Evolutionary conservation across 2,797 vertebrate species (phyloP), one percentile per base, ranked within the genome.

Genomic region (Sebastes diaconus): DNA sequence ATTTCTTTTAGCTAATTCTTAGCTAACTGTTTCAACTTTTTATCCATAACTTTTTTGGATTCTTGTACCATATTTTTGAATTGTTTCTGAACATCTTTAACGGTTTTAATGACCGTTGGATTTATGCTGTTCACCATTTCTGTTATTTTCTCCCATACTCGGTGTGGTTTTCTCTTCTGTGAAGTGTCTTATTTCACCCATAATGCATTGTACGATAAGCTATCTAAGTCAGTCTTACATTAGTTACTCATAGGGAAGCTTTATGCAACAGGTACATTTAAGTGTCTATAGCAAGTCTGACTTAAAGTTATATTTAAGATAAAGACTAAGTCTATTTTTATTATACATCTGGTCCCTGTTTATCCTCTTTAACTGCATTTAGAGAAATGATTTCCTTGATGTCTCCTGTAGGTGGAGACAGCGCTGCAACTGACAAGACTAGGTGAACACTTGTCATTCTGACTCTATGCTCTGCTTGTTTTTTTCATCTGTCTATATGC

Each of bases 361-460:
- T 25, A 11, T 75, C 18, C 18, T 54, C 22, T 80, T 2, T 20
- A 36, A 59, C 12, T 57, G 67, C 4, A 55, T 42, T 36, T n/a
- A 20, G 6, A 46, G 52, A 67, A 78, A 42, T 27, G 0, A 13
- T 66, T 75, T 79, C 16, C 20, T 29, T 5, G 8, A 16, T 34
- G 29, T 84, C 20, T 72, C 92, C 93, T 93, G 79, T 84, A 94
- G 95, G 81, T 92, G 93, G 94, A 92, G 93, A 82, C 80, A 87
- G 58, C 69, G 84, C 66, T 54, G 69, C 61, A 68, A 59, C 34
- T 61, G 58, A 69, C 7, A 50, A 65, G 32, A 34, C 5, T 24
- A 70, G 63, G 14, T 12, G 6, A 76, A 55, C 25, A 54, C 61
- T 79, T 64, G 20, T 76, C 57, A 72, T 80, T 80, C 59, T 81